Percentiles rank a stretch among this genome's conserved stretches.
These are phyloP conservation scores for Dendrolimus houi DNA, from an alignment of 2,888 invertebrate species.

Conservation along the genomic window DNA sequence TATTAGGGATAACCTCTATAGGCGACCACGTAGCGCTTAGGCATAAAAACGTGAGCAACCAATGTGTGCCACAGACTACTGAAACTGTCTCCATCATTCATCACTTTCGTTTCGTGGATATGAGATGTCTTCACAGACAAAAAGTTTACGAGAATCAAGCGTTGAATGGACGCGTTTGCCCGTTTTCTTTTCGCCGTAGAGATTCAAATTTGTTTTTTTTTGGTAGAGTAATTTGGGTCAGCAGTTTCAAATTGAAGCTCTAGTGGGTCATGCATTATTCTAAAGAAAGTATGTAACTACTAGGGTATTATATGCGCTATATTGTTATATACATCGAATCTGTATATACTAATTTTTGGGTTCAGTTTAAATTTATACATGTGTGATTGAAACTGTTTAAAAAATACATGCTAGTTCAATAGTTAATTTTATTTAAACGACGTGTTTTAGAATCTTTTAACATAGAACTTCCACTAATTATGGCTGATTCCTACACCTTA, in stretches of 20 bases:
- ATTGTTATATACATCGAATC: too few species aligned
- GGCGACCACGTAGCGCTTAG: not conserved
- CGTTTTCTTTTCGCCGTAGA: not conserved
- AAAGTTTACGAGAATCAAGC: not conserved
- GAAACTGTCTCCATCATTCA: not conserved
- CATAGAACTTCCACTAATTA: too few species aligned
- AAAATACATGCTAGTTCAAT: too few species aligned
- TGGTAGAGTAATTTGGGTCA: not conserved
- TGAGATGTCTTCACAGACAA: constrained; percentile 1
- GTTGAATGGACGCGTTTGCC: not conserved
- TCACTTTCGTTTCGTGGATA: constrained; percentile 1
- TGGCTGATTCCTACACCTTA: too few species aligned
- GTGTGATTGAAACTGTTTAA: too few species aligned
- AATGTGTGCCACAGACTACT: not conserved
- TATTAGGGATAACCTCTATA: not conserved
- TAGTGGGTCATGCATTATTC: not conserved
- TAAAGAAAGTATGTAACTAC: too few species aligned
- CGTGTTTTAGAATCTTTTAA: too few species aligned
- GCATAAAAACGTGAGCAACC: not conserved
- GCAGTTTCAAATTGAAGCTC: not conserved
- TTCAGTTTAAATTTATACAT: too few species aligned
- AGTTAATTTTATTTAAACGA: too few species aligned
- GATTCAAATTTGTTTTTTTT: not conserved
- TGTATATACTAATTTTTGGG: too few species aligned
- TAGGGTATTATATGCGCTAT: too few species aligned